These are phyloP conservation scores for Temnothorax rugatulus DNA, from an alignment of 2,888 invertebrate genomes.

Conservation along the genomic window DNA sequence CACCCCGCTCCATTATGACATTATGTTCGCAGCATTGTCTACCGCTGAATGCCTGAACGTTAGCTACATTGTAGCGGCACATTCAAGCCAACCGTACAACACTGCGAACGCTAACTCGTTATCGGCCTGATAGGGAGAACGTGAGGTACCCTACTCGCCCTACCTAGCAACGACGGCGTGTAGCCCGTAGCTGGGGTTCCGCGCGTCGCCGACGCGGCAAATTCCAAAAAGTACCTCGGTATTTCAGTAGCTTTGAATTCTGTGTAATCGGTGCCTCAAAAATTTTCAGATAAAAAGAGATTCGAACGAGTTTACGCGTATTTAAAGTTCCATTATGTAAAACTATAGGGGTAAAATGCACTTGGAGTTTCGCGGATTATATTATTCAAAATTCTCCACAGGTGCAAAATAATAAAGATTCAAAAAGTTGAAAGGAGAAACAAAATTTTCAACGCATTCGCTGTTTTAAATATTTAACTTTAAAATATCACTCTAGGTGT, in stretches of 20 bases:
- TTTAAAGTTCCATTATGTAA: no score
- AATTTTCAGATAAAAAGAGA: not conserved
- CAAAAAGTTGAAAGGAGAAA: no score
- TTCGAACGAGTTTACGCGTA: not conserved
- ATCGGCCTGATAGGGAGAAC: constrained; percentile 82
- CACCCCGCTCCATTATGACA: constrained; percentile 84
- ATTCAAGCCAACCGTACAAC: constrained; percentile 83
- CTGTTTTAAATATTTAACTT: not conserved
- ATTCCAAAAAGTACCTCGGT: constrained; percentile 37
- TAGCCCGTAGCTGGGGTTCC: constrained; percentile 66
- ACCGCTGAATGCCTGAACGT: constrained; percentile 85
- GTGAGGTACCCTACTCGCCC: constrained; percentile 67
- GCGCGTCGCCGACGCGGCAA: constrained; percentile 41
- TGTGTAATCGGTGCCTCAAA: not conserved
- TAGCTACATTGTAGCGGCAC: constrained; percentile 85
- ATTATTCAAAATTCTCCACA: not conserved
- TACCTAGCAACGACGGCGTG: constrained; percentile 59
- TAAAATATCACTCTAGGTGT: no score
- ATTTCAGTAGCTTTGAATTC: not conserved
- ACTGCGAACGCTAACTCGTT: constrained; percentile 84
- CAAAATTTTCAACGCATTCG: not conserved
- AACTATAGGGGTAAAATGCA: not conserved
- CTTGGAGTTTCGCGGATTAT: not conserved
- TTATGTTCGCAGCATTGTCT: constrained; percentile 85
- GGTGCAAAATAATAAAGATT: not conserved